phyloP scores from a whole-genome alignment of 2,113 vertebrate genomes.

The Suncus etruscus region DNA sequence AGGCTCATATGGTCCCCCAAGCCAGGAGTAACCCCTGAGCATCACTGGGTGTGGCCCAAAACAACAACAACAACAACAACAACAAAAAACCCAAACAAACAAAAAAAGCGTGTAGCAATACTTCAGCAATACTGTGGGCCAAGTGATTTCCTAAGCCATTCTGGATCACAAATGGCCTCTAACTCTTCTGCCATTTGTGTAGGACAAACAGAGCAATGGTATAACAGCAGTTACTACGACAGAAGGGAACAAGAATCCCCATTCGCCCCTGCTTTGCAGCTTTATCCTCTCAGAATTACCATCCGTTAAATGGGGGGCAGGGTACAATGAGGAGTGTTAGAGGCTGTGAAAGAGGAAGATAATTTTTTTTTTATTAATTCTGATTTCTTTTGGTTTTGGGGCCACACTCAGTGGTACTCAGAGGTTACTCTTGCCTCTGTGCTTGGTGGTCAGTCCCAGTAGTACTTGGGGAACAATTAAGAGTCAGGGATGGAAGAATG shows the following conservation, averaged over 20 bases:
- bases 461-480: too few species aligned
- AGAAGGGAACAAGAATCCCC: neutral
- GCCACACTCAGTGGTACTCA: too few species aligned
- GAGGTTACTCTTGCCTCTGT: too few species aligned
- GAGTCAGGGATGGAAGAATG: too few species aligned
- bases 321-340: neutral
- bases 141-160: neutral
- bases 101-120: neutral
- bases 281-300: neutral
- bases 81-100: too few species aligned
- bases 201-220: neutral
- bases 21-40: too few species aligned
- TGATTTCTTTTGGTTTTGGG: neutral
- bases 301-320: neutral
- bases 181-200: neutral
- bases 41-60: too few species aligned
- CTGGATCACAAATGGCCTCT: neutral
- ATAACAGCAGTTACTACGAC: rapidly evolving
- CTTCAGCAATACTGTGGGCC: neutral
- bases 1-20: too few species aligned
- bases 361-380: conserved; percentile 31
- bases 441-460: too few species aligned
- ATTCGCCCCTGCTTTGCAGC: neutral
- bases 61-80: too few species aligned
- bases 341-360: neutral